Evolutionary conservation across 2,888 invertebrate species (phyloP).

Genomic region (Diarsia dahlii): DNA sequence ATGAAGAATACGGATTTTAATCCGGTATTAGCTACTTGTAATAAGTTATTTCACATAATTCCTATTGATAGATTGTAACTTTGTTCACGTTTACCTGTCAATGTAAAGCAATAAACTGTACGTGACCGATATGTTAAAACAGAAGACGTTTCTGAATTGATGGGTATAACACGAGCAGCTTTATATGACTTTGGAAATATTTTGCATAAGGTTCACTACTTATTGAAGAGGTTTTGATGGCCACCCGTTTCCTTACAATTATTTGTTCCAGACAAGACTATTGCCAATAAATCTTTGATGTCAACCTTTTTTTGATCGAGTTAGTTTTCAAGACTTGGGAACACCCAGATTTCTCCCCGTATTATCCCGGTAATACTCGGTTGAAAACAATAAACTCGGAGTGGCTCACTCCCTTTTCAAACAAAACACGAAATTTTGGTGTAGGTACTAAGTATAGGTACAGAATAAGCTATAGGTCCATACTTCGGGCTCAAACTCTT

Average conservation of each 20-base stretch:
- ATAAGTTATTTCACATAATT: conserved; percentile 12
- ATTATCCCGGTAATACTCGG: neutral
- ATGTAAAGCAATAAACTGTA: conserved; percentile 56
- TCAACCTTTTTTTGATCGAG: neutral
- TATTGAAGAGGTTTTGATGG: neutral
- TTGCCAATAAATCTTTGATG: neutral
- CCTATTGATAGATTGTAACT: conserved; percentile 30
- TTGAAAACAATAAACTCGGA: neutral
- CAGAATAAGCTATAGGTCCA: neutral
- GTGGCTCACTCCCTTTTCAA: neutral
- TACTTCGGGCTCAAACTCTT: neutral
- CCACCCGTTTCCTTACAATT: neutral
- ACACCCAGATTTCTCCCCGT: neutral
- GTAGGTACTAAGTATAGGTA: neutral
- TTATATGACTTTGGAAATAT: conserved; percentile 21
- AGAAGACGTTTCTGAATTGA: conserved; percentile 31
- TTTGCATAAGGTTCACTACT: neutral
- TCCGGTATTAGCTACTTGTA: neutral
- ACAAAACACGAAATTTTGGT: neutral
- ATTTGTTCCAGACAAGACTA: neutral
- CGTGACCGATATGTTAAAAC: conserved; percentile 58
- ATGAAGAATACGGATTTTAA: conserved; percentile 8
- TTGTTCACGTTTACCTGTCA: conserved; percentile 48
- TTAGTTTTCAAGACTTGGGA: too few species aligned
- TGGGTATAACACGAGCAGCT: conserved; percentile 26